phyloP scores from a whole-genome alignment of 2,113 vertebrate genomes.

The Excalfactoria chinensis region DNA sequence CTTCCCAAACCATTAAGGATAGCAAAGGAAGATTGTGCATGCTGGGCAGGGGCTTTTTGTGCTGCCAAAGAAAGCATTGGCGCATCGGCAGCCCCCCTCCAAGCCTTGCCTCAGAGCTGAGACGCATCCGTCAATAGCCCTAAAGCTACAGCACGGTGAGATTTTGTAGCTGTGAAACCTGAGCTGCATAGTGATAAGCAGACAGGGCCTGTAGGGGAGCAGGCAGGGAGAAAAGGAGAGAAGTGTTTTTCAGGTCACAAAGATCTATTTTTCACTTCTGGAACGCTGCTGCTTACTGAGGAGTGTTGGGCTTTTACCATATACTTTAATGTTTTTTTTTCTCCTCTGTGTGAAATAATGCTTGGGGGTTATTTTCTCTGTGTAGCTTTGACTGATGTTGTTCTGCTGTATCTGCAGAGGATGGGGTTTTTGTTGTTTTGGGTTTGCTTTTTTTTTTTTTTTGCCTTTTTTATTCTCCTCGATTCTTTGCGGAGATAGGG shows the following conservation, averaged over 20 bases:
- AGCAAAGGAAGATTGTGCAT: neutral
- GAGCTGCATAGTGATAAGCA: slow-evolving; percentile 48
- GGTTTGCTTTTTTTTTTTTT: no score
- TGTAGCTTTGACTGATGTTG: neutral
- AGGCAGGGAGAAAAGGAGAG: neutral
- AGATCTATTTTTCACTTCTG: neutral
- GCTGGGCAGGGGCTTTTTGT: slow-evolving; percentile 3
- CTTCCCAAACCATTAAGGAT: neutral
- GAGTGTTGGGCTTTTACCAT: neutral
- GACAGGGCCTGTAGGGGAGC: neutral
- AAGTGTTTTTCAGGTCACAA: neutral
- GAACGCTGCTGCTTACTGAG: neutral
- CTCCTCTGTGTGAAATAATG: neutral
- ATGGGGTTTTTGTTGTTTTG: no score
- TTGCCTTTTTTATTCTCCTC: neutral
- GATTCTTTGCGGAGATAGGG: neutral
- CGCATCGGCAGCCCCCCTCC: neutral
- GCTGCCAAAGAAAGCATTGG: neutral
- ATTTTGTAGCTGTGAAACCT: slow-evolving; percentile 48
- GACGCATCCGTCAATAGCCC: slow-evolving; percentile 33
- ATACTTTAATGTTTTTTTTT: neutral
- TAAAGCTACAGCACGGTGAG: slow-evolving; percentile 8
- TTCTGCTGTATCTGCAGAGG: neutral
- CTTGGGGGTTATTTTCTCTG: neutral
- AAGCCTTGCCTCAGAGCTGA: slow-evolving; percentile 23